Base-by-base conservation (phyloP, 2,888 invertebrate species). In the Drosophila putrida region DNA sequence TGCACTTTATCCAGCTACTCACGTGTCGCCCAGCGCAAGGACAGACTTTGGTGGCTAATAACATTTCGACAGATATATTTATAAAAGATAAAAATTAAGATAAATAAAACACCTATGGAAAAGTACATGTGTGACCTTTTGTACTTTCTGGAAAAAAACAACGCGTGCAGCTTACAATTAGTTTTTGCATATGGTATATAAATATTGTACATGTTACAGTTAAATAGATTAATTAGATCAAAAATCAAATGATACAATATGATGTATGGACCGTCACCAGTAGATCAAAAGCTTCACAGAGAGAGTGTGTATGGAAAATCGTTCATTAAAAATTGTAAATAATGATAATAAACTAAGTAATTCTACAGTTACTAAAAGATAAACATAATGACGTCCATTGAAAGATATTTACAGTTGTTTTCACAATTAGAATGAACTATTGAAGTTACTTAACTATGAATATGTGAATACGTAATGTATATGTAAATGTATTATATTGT, bases 1-100 rank as follows among this genome's bases (percentile, higher is more conserved):
- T 81, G 71, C 55, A 47, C 57, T 67, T 73, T 63, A 59, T 75
- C 85, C 92, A 92, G 91, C 91, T 91, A 91, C 91, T 92, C 88
- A 80, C 85, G 90, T 91, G 92, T 92, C 92, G 91, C 92, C 92
- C 92, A 92, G 90, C 92, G 90, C 90, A 86, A 87, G 88, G 90
- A 92, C 90, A 82, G 80, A 82, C 84, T 71, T 74, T 71, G 71
- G 58, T 75, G 78, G 66, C 74, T 55, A 73, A 20, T 50, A 41
- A 49, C 49, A 59, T 54, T 9, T 73, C 47, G 57, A 65, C 41
- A 59, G 35, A 46, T 47, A 65, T 43, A 31, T 55, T 8, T 8
- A 59, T 20, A 46, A 43, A 65, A 38, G 25, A 51, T 5, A 5
- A 46, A 59, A 49, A 4, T n/a, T n/a, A 44, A 59, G 25, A 59